Evolutionary conservation across 2,113 vertebrate species (phyloP), one percentile per base, ranked within the genome.

Genomic region (Corythoichthys intestinalis): DNA sequence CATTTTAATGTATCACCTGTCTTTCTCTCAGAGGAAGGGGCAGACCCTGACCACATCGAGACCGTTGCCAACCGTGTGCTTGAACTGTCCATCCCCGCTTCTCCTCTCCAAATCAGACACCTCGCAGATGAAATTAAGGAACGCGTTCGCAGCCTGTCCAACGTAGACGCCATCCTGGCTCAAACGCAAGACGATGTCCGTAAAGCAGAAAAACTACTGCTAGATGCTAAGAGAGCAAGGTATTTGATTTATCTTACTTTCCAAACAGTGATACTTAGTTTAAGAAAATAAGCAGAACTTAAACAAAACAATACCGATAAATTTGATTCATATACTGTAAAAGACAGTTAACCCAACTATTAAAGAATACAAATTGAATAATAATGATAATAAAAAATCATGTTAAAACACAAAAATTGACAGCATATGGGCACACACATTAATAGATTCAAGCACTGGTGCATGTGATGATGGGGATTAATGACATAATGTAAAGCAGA

Each of bases 31-130:
- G 97, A 98, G 90, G 97, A 99, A 66, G 96, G 96, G 0, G 97
- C 97, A 0, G 95, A 98, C 80, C 97, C 97, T 0, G 95, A 97
- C 82, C 98, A 95, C 86, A 98, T 98, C 38, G 95, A 97, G 75
- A 92, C 90, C 13, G 93, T 99, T 52, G 96, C 97, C 0, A 95
- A 92, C 73, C 92, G 90, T 0, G 97, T 98, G 54, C 75, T 99
- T 88, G 92, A 95, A 83, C 92, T 99, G 39, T 96, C 95, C 12
- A 97, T 99, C 70, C 96, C 96, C 0, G 96, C 97, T 0, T 94
- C 95, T 0, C 94, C 96, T 0, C 87, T 93, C 46, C 96, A 98
- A 90, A 98, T 98, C 83, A 91, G 87, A 69, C 91, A 88, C 14
- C 92, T 99, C 0, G 96, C 96, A 0, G 89, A 95, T 20, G 96